A percentile compares a stretch with the other conserved stretches of the same genome.
Evolutionary conservation across 2,797 vertebrate genomes (phyloP).

Genomic region (Botia almorhae): DNA sequence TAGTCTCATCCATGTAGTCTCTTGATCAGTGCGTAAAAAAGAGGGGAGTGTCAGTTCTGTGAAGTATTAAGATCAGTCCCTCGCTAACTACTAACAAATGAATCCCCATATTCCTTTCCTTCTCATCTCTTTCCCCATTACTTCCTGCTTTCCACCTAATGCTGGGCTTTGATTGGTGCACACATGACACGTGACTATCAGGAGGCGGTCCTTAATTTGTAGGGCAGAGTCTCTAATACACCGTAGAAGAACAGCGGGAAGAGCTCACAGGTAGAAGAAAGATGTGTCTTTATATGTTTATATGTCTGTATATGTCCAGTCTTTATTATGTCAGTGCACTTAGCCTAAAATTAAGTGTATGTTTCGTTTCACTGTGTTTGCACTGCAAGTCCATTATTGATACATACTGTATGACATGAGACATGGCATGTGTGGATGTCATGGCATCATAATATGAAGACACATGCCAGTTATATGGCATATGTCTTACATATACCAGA

Average conservation of each 20-base stretch:
- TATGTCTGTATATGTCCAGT: not conserved
- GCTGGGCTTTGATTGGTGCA: conserved; percentile 72
- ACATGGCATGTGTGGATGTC: not conserved
- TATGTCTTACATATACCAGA: too few species aligned
- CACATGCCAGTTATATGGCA: not conserved
- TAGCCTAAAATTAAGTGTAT: not conserved
- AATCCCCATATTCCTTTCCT: conserved; percentile 68
- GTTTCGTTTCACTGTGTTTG: not conserved
- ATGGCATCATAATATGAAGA: not conserved
- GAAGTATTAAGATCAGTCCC: conserved; percentile 8
- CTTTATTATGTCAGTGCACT: not conserved
- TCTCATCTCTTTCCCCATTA: conserved; percentile 1
- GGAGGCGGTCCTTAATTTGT: conserved; percentile 91
- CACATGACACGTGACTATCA: conserved; percentile 74
- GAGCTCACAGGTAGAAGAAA: conserved; percentile 78
- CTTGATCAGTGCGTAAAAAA: not conserved
- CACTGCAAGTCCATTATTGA: not conserved
- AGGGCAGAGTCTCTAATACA: conserved; percentile 95
- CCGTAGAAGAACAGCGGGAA: conserved; percentile 87
- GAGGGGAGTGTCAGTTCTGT: not conserved
- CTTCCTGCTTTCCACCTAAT: conserved; percentile 44
- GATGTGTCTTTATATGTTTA: conserved; percentile 17
- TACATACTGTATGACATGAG: not conserved
- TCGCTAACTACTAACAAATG: conserved; percentile 66
- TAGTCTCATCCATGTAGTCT: not conserved